phyloP scores from a whole-genome alignment of 2,113 vertebrate genomes.

The Maylandia zebra region DNA sequence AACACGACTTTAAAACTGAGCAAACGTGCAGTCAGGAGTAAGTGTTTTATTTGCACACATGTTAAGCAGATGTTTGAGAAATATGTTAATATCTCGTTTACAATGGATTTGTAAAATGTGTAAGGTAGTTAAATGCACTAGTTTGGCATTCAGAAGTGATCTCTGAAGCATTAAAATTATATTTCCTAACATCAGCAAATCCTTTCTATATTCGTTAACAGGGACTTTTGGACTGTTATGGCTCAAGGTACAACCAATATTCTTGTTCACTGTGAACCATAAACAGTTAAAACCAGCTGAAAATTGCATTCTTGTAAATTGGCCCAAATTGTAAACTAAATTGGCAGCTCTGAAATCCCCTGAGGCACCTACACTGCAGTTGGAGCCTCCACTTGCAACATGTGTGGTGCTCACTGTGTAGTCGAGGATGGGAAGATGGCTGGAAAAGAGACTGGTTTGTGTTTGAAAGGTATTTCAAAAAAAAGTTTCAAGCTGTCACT shows the following conservation, averaged over 20 bases:
- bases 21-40: background rate
- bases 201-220: background rate
- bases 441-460: background rate
- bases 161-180: background rate
- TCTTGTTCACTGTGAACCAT: background rate
- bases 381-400: background rate
- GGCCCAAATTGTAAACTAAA: slow-evolving; percentile 44
- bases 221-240: background rate
- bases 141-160: background rate
- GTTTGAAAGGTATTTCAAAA: background rate
- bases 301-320: background rate
- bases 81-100: background rate
- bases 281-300: slow-evolving; percentile 33
- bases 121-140: background rate
- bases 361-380: background rate
- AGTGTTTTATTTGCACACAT: background rate
- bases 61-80: background rate
- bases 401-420: background rate
- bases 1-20: background rate
- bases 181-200: background rate
- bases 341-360: slow-evolving; percentile 32
- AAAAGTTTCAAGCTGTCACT: background rate
- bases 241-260: background rate
- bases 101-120: background rate
- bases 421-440: background rate